These are phyloP conservation scores for Siniperca chuatsi DNA, from an alignment of 2,113 vertebrate species.

Conservation along the genomic window DNA sequence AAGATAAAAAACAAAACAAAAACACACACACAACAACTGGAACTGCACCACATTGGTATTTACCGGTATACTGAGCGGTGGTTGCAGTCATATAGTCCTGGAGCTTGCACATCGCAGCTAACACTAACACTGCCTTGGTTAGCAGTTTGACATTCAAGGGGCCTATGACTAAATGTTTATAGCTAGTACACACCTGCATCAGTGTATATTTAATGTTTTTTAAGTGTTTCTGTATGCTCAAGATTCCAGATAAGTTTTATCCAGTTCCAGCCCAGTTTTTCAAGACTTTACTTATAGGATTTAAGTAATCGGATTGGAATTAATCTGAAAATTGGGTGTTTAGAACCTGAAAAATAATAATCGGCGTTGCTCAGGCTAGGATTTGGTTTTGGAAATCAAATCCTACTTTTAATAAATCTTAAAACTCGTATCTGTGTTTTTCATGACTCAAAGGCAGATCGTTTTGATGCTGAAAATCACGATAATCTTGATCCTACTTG, in stretches of 20 bases:
- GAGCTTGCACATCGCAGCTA: background rate
- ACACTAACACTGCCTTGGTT: background rate
- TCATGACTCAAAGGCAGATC: slow-evolving; percentile 45
- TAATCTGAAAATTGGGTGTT: slow-evolving; percentile 31
- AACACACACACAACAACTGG: too few species aligned
- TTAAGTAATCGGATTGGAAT: slow-evolving; percentile 52
- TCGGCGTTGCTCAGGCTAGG: slow-evolving; percentile 35
- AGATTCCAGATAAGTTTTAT: slow-evolving; percentile 48
- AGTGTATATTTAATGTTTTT: slow-evolving; percentile 27
- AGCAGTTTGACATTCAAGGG: slow-evolving; percentile 11
- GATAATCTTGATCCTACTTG: slow-evolving; percentile 63
- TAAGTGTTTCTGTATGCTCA: slow-evolving; percentile 41
- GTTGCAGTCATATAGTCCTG: background rate
- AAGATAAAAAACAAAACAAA: background rate
- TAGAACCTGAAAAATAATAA: slow-evolving; percentile 36
- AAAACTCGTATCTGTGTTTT: slow-evolving; percentile 43
- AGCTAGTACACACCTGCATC: slow-evolving; percentile 15
- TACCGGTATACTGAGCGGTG: background rate
- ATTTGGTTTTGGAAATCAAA: slow-evolving; percentile 59
- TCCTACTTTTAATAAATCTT: slow-evolving; percentile 47
- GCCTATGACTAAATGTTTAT: slow-evolving; percentile 16
- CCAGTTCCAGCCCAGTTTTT: slow-evolving; percentile 33
- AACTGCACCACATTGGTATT: background rate
- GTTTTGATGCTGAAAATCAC: slow-evolving; percentile 39
- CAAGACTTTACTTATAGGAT: slow-evolving; percentile 39